Percentiles rank a stretch among this genome's conserved stretches.
Conservation (phyloP, 2,888 invertebrate genomes). For the Rotaria socialis region DNA sequence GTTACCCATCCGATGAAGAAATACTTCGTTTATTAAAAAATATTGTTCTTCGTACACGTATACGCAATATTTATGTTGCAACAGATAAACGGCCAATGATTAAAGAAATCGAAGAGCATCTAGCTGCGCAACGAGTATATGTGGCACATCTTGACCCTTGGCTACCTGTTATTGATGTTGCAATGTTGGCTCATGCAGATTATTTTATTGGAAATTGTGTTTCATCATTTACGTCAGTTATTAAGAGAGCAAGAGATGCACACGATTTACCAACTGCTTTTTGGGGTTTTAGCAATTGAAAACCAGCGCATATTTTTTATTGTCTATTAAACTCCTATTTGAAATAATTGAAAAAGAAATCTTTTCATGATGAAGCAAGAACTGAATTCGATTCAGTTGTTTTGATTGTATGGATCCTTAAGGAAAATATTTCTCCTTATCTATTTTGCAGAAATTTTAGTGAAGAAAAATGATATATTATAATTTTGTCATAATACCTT, state of each 20-base stretch:
- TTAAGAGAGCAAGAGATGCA: slow-evolving; percentile 52
- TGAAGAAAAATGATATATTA: too few species aligned
- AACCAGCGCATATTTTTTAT: too few species aligned
- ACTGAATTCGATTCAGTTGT: too few species aligned
- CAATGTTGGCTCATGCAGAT: slow-evolving; percentile 54
- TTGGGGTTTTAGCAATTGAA: slow-evolving; percentile 49
- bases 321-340: too few species aligned
- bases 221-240: slow-evolving; percentile 57
- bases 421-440: too few species aligned
- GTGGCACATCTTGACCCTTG: slow-evolving; percentile 53
- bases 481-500: too few species aligned
- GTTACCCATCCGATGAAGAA: slow-evolving; percentile 52
- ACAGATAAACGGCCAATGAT: slow-evolving; percentile 56
- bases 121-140: slow-evolving; percentile 50
- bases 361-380: too few species aligned
- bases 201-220: slow-evolving; percentile 59
- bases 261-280: slow-evolving; percentile 51
- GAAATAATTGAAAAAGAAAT: too few species aligned
- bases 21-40: slow-evolving; percentile 52
- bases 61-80: slow-evolving; percentile 54
- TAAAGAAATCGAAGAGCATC: slow-evolving; percentile 50
- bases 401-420: too few species aligned
- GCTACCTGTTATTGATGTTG: slow-evolving; percentile 55
- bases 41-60: slow-evolving; percentile 50
- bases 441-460: too few species aligned